phyloP scores from a whole-genome alignment of 2,888 invertebrate species.

The Onchidella celtica region DNA sequence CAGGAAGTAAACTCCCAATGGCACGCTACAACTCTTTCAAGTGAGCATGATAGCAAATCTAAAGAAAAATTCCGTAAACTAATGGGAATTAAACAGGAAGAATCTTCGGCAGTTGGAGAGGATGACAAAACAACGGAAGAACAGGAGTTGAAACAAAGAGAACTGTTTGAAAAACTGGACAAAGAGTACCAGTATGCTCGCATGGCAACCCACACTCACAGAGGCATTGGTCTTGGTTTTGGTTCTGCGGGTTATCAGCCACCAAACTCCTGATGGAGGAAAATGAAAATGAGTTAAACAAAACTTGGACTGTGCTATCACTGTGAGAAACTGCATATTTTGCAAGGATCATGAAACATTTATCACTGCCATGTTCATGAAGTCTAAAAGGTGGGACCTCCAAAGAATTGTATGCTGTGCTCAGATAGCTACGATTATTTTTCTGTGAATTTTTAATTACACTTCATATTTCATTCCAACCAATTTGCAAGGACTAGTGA shows the following conservation, averaged over 20 bases:
- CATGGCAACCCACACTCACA: conserved; percentile 96
- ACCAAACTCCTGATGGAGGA: neutral
- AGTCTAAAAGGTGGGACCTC: too few species aligned
- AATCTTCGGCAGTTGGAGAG: conserved; percentile 11
- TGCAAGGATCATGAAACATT: too few species aligned
- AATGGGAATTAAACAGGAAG: conserved; percentile 92
- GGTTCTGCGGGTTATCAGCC: conserved; percentile 54
- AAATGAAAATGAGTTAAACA: too few species aligned
- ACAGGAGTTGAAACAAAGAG: conserved; percentile 81
- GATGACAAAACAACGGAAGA: conserved; percentile 63
- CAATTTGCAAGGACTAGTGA: too few species aligned
- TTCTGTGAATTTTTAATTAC: too few species aligned
- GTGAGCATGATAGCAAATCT: conserved; percentile 94
- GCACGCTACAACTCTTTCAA: conserved; percentile 84
- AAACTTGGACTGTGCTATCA: too few species aligned
- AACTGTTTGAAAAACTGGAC: conserved; percentile 95
- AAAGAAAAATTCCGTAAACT: conserved; percentile 96
- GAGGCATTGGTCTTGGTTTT: conserved; percentile 84
- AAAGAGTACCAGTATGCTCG: conserved; percentile 97
- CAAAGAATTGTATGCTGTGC: too few species aligned
- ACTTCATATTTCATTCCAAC: too few species aligned
- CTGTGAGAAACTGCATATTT: too few species aligned
- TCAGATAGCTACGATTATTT: too few species aligned
- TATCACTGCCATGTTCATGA: too few species aligned
- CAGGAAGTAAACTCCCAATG: conserved; percentile 72